Base-by-base conservation (phyloP, 2,113 vertebrate species). In the Oryzias melastigma region DNA sequence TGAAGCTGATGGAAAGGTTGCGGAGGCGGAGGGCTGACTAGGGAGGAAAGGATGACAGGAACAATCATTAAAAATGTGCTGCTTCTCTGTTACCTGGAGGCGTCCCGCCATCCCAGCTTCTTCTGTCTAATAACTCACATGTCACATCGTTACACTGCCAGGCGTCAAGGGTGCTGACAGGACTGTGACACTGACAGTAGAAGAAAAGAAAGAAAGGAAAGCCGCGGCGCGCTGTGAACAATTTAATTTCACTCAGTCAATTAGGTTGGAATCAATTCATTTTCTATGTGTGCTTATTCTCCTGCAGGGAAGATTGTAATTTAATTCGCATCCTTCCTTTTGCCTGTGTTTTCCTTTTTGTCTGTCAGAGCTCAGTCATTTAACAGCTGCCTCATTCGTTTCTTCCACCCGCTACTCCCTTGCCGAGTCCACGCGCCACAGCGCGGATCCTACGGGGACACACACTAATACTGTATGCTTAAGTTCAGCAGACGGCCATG, bases 41-140 rank as follows among this genome's bases (percentile, higher is more conserved):
- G 81, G 80, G 80, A 82, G 87, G 80, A 84, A 82, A 75, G 76
- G 74, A 88, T 84, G 83, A 87, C 75, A 81, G 81, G 72, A 82
- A 78, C 77, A 58, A 83, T 90, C 86, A 91, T 91, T 90, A 89
- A 91, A 90, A 89, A 78, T 78, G 83, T 82, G 84, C 83, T 81
- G 77, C 78, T 83, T 73, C 82, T 71, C 88, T 61, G 89, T 91
- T 89, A 92, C 85, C 82, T 80, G 89, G 89, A 90, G 90, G 93
- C 93, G 92, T 93, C 88, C 80, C 92, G 91, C 93, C 93, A 92
- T 92, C 92, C 93, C 88, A 73, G 88, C 92, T 91, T 93, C 93
- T 94, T 94, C 93, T 92, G 92, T 94, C 92, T 93, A 95, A 96
- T 95, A 95, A 95, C 92, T 95, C 92, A 90, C 94, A 92, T 94